Conservation (phyloP, 92 coral and sea anemone genomes). For the Pocillopora grandis region DNA sequence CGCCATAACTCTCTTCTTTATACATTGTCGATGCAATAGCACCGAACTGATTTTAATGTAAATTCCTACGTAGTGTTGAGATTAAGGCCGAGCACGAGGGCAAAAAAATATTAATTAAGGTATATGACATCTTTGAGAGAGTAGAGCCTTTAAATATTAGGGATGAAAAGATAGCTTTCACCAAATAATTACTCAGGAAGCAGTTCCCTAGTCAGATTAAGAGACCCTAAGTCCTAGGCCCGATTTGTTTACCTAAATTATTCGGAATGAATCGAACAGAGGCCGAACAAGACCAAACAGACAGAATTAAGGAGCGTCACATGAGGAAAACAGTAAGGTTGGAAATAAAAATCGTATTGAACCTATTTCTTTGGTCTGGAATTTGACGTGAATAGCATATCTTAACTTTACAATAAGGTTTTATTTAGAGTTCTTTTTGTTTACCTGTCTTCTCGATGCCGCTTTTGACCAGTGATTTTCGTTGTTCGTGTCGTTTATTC, state of each 20-base stretch:
- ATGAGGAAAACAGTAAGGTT: not conserved
- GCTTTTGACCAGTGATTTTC: not conserved
- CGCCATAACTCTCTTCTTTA: not conserved
- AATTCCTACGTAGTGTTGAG: slow-evolving; percentile 24
- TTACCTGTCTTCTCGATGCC: slow-evolving; percentile 23
- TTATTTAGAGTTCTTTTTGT: not conserved
- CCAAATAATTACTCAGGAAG: slow-evolving; percentile 31
- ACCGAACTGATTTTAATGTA: not conserved
- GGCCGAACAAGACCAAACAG: not conserved
- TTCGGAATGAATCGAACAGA: slow-evolving; percentile 5
- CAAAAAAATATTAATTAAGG: not conserved
- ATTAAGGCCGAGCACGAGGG: not conserved
- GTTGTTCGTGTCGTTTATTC: not conserved
- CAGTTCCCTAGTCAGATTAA: slow-evolving; percentile 19
- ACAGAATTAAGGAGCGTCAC: not conserved
- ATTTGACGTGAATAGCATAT: too few species aligned
- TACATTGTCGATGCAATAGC: not conserved
- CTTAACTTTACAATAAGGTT: too few species aligned
- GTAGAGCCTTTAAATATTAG: not conserved
- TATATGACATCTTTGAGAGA: slow-evolving; percentile 1
- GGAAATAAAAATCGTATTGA: not conserved
- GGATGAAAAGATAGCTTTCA: not conserved
- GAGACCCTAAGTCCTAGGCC: slow-evolving; percentile 4
- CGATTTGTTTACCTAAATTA: slow-evolving; percentile 20
- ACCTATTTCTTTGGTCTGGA: too few species aligned